Conservation (phyloP, 2,113 vertebrate species). For the Proterorhinus semilunaris region DNA sequence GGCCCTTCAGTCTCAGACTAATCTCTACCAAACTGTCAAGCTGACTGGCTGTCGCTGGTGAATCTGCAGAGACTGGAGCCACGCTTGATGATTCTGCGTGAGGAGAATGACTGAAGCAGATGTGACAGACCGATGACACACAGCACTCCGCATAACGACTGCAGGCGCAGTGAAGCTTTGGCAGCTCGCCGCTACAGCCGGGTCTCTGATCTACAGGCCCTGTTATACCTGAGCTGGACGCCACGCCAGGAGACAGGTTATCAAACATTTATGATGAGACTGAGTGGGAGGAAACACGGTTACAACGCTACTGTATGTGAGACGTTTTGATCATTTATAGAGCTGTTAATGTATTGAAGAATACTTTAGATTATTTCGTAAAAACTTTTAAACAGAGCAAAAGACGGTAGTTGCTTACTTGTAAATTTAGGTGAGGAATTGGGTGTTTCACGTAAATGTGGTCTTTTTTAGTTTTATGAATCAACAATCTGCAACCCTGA, state of each 20-base stretch:
- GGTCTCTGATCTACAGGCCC: conserved; percentile 15
- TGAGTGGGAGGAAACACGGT: neutral
- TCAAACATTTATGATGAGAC: conserved; percentile 10
- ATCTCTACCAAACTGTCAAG: too few relatives aligned
- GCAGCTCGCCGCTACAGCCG: neutral
- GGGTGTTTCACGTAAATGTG: too few relatives aligned
- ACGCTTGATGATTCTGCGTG: conserved; percentile 40
- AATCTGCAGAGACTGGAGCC: too few relatives aligned
- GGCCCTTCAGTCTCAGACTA: too few relatives aligned
- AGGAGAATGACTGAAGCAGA: conserved; percentile 24
- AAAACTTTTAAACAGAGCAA: too few relatives aligned
- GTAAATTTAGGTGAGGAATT: too few relatives aligned
- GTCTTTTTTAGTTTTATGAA: too few relatives aligned
- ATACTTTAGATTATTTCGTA: too few relatives aligned
- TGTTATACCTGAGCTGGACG: conserved; percentile 26
- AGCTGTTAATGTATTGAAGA: too few relatives aligned
- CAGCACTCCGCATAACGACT: conserved; percentile 28
- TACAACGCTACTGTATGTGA: neutral
- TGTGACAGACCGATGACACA: conserved; percentile 44
- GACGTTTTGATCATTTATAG: neutral
- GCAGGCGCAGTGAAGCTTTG: conserved; percentile 13
- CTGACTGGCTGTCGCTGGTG: too few relatives aligned
- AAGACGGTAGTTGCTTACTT: too few relatives aligned
- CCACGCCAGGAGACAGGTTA: neutral
- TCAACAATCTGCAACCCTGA: too few relatives aligned